phyloP scores from a whole-genome alignment of 2,113 vertebrate genomes.

The Macquaria australasica region DNA sequence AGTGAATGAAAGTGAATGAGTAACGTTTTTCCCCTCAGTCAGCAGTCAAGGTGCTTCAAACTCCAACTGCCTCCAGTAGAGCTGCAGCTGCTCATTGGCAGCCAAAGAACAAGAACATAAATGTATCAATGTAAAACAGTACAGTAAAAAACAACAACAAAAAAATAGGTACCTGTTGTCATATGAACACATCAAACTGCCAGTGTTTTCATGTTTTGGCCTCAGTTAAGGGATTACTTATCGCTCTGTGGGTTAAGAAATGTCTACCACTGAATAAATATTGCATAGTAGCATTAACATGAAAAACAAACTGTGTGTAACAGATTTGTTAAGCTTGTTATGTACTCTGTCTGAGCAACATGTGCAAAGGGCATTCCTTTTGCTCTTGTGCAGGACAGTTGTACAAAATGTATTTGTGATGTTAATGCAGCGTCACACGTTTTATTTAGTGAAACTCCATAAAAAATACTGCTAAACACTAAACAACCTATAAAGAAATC shows the following conservation, averaged over 20 bases:
- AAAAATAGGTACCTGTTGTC: not conserved
- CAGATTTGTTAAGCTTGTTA: no score
- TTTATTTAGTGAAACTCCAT: no score
- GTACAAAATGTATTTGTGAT: no score
- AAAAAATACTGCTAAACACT: not conserved
- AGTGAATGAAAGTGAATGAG: slow-evolving; percentile 31
- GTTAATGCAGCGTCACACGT: no score
- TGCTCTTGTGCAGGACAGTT: no score
- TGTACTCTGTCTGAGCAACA: not conserved
- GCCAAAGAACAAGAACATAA: no score
- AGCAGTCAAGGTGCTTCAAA: slow-evolving; percentile 13
- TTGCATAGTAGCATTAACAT: not conserved
- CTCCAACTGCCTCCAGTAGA: not conserved
- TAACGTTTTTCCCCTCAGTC: not conserved
- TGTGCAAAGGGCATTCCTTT: not conserved
- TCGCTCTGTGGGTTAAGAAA: not conserved
- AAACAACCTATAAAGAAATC: not conserved
- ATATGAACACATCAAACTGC: not conserved
- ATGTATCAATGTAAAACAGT: not conserved
- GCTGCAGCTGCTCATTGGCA: not conserved
- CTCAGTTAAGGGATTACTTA: not conserved
- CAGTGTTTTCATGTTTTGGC: not conserved
- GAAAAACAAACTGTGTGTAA: not conserved
- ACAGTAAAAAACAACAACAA: no score
- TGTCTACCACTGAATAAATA: not conserved